Evolutionary conservation across 2,113 vertebrate genomes (phyloP).

Genomic region (Mesocricetus auratus): DNA sequence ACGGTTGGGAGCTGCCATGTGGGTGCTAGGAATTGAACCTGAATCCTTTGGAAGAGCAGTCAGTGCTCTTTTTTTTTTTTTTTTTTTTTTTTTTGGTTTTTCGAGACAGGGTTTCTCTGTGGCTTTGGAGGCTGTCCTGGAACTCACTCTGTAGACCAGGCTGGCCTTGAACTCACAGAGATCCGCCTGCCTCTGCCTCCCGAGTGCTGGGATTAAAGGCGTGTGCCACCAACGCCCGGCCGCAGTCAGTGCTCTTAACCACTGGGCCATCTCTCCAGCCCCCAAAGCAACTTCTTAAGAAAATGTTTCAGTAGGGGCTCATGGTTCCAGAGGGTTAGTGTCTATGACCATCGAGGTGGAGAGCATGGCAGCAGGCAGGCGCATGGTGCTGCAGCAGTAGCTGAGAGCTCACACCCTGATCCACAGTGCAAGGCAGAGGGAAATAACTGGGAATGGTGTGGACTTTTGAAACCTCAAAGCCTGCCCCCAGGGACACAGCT

Average conservation of each 20-base stretch:
- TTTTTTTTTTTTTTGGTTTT: too few relatives aligned
- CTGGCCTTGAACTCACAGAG: too few relatives aligned
- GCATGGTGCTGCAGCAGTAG: background rate
- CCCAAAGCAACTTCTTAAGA: background rate
- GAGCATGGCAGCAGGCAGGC: background rate
- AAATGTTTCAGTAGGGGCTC: background rate
- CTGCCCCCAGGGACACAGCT: background rate
- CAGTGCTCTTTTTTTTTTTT: background rate
- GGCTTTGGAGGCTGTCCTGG: too few relatives aligned
- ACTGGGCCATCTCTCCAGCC: background rate
- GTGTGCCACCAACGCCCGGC: too few relatives aligned
- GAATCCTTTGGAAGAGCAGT: background rate
- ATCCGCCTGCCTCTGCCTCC: too few relatives aligned
- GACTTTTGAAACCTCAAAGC: background rate
- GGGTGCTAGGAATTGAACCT: background rate
- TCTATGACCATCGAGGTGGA: background rate
- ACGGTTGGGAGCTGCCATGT: background rate
- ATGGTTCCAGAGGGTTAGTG: background rate
- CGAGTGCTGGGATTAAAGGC: too few relatives aligned
- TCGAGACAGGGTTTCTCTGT: too few relatives aligned
- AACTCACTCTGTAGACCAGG: too few relatives aligned
- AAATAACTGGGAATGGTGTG: background rate
- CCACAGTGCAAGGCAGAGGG: background rate
- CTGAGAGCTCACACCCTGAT: background rate
- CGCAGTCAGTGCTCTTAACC: background rate